Evolutionary conservation across 2,888 invertebrate genomes (phyloP).

Genomic region (Acronicta psi): DNA sequence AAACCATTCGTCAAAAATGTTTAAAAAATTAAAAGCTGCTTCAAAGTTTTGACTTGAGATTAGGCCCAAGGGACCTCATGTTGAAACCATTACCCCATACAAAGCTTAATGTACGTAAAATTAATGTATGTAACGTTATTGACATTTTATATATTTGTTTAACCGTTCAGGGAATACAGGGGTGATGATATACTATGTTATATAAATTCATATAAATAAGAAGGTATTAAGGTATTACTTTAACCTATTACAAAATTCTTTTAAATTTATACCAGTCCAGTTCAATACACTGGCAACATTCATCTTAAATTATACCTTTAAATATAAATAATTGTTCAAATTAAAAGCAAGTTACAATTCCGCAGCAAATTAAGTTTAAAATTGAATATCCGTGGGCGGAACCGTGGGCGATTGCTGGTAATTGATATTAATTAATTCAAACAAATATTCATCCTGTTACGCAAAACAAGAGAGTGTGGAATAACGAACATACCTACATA

Average conservation of each 20-base stretch:
- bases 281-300: background rate
- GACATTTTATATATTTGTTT: no score
- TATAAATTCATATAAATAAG: no score
- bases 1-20: constrained; percentile 31
- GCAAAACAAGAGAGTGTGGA: constrained; percentile 68
- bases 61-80: constrained; percentile 51
- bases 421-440: constrained; percentile 64
- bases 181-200: no score
- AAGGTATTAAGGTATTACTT: no score
- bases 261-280: no score
- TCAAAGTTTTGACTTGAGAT: constrained; percentile 55
- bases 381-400: constrained; percentile 25
- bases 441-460: constrained; percentile 68
- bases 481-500: constrained; percentile 63
- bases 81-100: constrained; percentile 46
- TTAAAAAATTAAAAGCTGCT: constrained; percentile 53
- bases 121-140: constrained; percentile 56
- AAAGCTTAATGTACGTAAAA: constrained; percentile 48
- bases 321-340: background rate
- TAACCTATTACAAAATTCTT: no score
- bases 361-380: constrained; percentile 12
- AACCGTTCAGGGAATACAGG: no score
- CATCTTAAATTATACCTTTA: background rate
- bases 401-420: constrained; percentile 29
- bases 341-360: constrained; percentile 4